Evolutionary conservation across 1,140 invertebrate species (phyloP), one percentile per base, ranked within the genome.

Genomic region (Brachionus paranguensis): DNA sequence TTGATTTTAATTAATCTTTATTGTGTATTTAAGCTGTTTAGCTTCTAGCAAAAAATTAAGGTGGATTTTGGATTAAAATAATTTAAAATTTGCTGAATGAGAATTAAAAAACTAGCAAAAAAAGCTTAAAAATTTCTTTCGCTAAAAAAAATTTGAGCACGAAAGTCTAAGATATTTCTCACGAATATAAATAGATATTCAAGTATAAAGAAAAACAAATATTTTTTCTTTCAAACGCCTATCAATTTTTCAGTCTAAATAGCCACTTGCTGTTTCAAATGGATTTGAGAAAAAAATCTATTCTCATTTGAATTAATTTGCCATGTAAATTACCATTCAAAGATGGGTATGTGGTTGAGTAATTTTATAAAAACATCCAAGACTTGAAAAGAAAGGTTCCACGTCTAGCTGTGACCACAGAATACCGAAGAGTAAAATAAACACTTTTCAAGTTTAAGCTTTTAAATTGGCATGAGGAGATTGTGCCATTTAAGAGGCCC

Each of bases 401-500:
- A 72, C 5, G 41, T 43, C 68, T 41, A 72, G 17, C 68, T 72
- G 68, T 72, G 68, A 72, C 68, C 68, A 72, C 10, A 72, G 37
- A 72, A 72, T 72, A 43, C 68, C 68, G 68, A 72, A 72, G 37
- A 72, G 37, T 41, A 72, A 72, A 72, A 43, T 72, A 72, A 72
- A 72, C 68, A 72, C 11, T 60, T 72, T 72, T 11, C 37, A 72
- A 43, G 37, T 7, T 41, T 17, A 41, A 1, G 68, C 68, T 72
- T 72, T 41, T 72, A n/a, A 10, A 20, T 20, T 60, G 53, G 53
- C 53, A 60, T 27, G 20, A 60, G 17, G 5, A 60, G 53, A 10
- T 60, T 60, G 53, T 60, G 53, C 53, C 53, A 60, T 60, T 60
- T 60, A 72, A 72, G 33, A 72, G 17, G 17, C 8, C 10, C 33